Evolutionary conservation across 2,888 invertebrate genomes (phyloP).

Genomic region (Cephus sareptanus): DNA sequence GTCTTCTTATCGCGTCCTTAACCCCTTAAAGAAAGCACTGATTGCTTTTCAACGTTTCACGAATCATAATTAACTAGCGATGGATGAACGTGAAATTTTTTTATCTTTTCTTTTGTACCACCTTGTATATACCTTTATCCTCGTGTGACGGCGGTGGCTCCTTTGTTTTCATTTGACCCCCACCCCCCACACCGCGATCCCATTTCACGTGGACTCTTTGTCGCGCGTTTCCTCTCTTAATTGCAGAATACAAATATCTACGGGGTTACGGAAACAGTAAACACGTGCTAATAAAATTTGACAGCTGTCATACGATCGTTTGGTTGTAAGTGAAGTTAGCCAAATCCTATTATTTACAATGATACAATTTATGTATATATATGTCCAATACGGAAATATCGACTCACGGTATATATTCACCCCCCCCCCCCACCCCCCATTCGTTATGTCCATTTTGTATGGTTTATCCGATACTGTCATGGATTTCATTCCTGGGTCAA

Average conservation of each 20-base stretch:
- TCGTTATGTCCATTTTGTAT: no score
- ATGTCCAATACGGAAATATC: neutral
- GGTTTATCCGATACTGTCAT: no score
- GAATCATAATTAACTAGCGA: neutral
- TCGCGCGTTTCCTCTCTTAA: neutral
- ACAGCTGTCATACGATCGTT: neutral
- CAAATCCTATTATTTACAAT: neutral
- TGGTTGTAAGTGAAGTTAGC: neutral
- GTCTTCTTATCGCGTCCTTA: neutral
- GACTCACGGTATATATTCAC: neutral
- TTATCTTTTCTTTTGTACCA: neutral
- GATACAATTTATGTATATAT: neutral
- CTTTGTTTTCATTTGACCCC: neutral
- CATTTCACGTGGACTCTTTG: neutral
- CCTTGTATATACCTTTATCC: neutral
- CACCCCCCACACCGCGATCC: neutral
- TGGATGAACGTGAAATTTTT: neutral
- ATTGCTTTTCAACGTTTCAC: neutral
- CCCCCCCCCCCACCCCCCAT: no score
- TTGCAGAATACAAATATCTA: neutral
- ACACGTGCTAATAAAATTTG: neutral
- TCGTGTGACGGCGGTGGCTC: neutral
- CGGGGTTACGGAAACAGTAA: neutral
- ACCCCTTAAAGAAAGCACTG: neutral
- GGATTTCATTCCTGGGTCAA: no score